Percentiles rank a stretch among this genome's conserved stretches.
Conservation (phyloP, 2,797 vertebrate genomes). For the Siniperca obscura region DNA sequence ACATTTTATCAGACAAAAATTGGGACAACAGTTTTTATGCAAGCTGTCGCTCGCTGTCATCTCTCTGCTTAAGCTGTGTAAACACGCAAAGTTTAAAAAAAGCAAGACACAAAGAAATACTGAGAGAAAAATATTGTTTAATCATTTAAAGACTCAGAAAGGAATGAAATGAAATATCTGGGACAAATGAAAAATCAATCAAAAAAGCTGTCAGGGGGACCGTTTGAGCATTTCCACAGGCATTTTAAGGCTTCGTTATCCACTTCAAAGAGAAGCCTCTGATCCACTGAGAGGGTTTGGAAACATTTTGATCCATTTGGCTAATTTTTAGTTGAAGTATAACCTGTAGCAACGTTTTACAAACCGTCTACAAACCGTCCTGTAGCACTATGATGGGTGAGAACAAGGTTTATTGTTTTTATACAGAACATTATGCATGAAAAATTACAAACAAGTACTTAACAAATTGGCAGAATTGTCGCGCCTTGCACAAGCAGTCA, state of each 20-base stretch:
- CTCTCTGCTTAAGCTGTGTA: slow-evolving; percentile 34
- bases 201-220: slow-evolving; percentile 63
- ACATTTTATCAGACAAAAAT: slow-evolving; percentile 75
- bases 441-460: slow-evolving; percentile 38
- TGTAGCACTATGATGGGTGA: slow-evolving; percentile 5
- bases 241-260: slow-evolving; percentile 69
- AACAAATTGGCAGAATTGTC: slow-evolving; percentile 31
- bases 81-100: slow-evolving; percentile 52
- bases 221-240: slow-evolving; percentile 58
- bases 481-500: neutral
- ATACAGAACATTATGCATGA: slow-evolving; percentile 16
- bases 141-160: slow-evolving; percentile 69
- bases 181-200: slow-evolving; percentile 82
- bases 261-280: slow-evolving; percentile 75
- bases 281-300: slow-evolving; percentile 55
- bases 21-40: slow-evolving; percentile 54
- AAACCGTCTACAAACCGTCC: slow-evolving; percentile 17
- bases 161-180: slow-evolving; percentile 78
- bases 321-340: slow-evolving; percentile 62
- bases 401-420: slow-evolving; percentile 28
- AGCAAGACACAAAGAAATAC: slow-evolving; percentile 47
- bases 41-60: slow-evolving; percentile 48
- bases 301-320: slow-evolving; percentile 72
- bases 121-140: slow-evolving; percentile 56
- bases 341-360: slow-evolving; percentile 30